Evolutionary conservation across 2,797 vertebrate genomes (phyloP).

Genomic region (Syngnathus acus): DNA sequence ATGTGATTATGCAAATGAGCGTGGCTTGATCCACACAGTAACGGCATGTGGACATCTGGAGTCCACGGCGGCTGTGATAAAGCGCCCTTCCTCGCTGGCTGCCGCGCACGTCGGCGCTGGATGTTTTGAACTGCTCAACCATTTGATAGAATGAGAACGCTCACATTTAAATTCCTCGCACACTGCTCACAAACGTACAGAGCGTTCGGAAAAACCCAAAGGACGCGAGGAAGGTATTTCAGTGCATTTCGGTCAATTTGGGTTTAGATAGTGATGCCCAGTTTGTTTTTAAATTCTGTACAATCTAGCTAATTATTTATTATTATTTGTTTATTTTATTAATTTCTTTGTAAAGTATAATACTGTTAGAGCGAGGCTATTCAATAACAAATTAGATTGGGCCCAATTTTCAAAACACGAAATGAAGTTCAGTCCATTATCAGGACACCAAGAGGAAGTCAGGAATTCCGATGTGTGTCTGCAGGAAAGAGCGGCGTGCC

Average conservation of each 20-base stretch:
- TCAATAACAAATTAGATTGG: no score
- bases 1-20: constrained; percentile 58
- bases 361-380: no score
- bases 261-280: no score
- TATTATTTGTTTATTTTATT: no score
- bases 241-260: not conserved
- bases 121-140: constrained; percentile 34
- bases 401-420: no score
- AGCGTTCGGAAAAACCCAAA: constrained; percentile 1
- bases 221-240: not conserved
- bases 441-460: not conserved
- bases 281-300: no score
- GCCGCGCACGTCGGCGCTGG: constrained; percentile 13
- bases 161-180: constrained; percentile 36
- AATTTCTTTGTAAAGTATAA: no score
- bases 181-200: constrained; percentile 2
- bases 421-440: not conserved
- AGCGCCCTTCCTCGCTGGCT: constrained; percentile 17
- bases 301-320: no score
- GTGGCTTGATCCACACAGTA: constrained; percentile 36
- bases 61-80: constrained; percentile 40
- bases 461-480: constrained; percentile 4
- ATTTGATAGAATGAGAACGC: constrained; percentile 20
- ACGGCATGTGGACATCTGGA: constrained; percentile 45
- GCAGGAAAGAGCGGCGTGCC: constrained; percentile 45